A percentile compares a stretch with the other conserved stretches of the same genome.
These are phyloP conservation scores for Zonotrichia albicollis DNA, from an alignment of 2,797 vertebrate genomes.

Conservation along the genomic window DNA sequence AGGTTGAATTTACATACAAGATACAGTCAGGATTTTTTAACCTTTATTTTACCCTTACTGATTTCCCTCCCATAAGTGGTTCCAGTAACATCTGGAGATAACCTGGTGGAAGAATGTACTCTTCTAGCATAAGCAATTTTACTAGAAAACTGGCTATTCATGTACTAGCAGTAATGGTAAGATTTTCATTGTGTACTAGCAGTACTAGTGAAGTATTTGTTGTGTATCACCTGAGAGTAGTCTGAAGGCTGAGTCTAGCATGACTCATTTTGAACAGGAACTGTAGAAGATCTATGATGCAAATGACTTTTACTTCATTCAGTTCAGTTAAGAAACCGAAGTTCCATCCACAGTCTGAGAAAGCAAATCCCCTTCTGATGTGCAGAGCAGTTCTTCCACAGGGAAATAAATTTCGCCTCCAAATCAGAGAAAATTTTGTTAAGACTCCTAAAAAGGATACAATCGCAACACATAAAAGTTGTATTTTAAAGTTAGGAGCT, in stretches of 20 bases:
- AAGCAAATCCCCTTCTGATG: not conserved
- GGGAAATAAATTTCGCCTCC: not conserved
- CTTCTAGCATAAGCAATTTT: not conserved
- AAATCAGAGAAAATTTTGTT: not conserved
- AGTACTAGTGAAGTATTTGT: not conserved
- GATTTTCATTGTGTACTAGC: not conserved
- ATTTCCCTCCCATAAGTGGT: rapidly evolving
- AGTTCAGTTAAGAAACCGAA: not conserved
- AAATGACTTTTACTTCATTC: not conserved
- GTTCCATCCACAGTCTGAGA: rapidly evolving
- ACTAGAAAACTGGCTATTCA: not conserved
- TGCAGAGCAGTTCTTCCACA: not conserved
- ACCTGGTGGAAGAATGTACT: not conserved
- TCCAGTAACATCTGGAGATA: not conserved
- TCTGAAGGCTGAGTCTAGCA: not conserved
- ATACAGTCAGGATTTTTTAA: not conserved
- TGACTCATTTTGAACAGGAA: not conserved
- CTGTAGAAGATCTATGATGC: not conserved
- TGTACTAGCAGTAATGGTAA: not conserved
- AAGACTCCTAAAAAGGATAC: not conserved
- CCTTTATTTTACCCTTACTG: not conserved
- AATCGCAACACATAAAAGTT: not conserved
- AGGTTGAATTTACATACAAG: not conserved
- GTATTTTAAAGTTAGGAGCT: not conserved
- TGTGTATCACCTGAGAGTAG: too few relatives aligned